Percentiles rank a stretch among this genome's conserved stretches.
Conservation (phyloP, 1,140 invertebrate genomes). For the Apis mellifera region Amel_HAv3.1 CM009941.2:403001-403500, state of each 20-base stretch:
- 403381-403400: background rate
- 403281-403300: background rate
- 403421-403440: background rate
- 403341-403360: background rate
- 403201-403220: conserved; percentile 30
- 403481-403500: background rate
- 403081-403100: too few relatives aligned
- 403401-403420: background rate
- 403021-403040: background rate
- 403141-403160: background rate
- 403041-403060: background rate
- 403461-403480: background rate
- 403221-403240: conserved; percentile 1
- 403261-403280: background rate
- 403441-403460: background rate
- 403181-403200: background rate
- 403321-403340: background rate
- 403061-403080: background rate
- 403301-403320: background rate
- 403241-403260: background rate
- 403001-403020: background rate
- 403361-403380: too few relatives aligned
- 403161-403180: background rate
- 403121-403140: background rate
- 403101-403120: too few relatives aligned